phyloP scores from a whole-genome alignment of 1,140 invertebrate genomes.

The Chironomus tepperi region DNA sequence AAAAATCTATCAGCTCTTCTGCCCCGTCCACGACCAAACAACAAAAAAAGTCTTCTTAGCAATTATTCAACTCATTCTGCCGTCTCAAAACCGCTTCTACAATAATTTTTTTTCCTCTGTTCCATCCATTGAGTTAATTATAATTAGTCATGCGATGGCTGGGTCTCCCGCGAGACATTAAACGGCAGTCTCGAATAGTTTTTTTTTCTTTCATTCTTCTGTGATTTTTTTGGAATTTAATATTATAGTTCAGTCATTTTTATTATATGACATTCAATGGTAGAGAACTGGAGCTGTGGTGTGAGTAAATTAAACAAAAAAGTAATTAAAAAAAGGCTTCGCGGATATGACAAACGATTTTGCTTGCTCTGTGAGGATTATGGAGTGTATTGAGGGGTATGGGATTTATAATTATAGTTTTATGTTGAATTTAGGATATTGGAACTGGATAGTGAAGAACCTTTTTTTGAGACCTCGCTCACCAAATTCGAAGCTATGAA shows the following conservation, averaged over 20 bases:
- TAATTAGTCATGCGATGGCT: conserved; percentile 4
- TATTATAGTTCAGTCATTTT: too few species aligned
- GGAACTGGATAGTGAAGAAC: too few species aligned
- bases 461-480: too few species aligned
- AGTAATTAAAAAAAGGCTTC: conserved; percentile 11
- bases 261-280: too few species aligned
- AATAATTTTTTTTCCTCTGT: neutral
- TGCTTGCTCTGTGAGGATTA: neutral
- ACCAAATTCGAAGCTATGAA: too few species aligned
- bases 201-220: neutral
- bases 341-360: conserved; percentile 12
- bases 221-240: neutral
- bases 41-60: neutral
- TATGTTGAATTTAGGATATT: too few species aligned
- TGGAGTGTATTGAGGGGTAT: too few species aligned
- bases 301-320: neutral
- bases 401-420: too few species aligned
- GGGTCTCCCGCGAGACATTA: neutral
- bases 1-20: too few species aligned
- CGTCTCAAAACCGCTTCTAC: neutral
- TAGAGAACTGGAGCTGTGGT: too few species aligned
- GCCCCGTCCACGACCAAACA: too few species aligned
- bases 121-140: neutral
- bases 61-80: conserved; percentile 8
- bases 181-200: conserved; percentile 11